A percentile compares a stretch with the other conserved stretches of the same genome.
These are phyloP conservation scores for Podarcis raffonei DNA, from an alignment of 2,113 vertebrate species.

Conservation along the genomic window DNA sequence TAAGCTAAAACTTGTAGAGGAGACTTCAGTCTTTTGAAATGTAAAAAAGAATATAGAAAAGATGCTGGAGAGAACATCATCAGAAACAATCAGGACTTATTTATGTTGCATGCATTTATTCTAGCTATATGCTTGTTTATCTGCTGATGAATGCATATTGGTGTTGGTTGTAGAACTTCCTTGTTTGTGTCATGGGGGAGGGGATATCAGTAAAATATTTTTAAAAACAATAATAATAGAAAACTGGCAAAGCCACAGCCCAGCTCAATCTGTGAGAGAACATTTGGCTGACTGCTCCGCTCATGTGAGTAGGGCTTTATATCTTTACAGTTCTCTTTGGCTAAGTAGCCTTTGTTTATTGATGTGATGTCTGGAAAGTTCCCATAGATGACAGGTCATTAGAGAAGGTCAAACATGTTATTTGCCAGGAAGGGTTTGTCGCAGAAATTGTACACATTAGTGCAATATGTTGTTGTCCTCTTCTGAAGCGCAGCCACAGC, in stretches of 20 bases:
- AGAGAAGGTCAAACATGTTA: slow-evolving; percentile 14
- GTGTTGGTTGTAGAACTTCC: not conserved
- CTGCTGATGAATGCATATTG: not conserved
- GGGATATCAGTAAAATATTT: not conserved
- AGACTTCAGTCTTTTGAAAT: not conserved
- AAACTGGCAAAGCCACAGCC: no score
- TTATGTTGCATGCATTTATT: not conserved
- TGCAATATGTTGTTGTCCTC: not conserved
- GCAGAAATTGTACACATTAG: not conserved
- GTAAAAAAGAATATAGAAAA: not conserved
- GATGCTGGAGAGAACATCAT: not conserved
- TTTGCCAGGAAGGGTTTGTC: not conserved
- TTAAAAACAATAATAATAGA: not conserved
- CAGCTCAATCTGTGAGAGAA: no score
- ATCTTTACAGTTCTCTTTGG: not conserved
- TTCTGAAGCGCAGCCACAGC: not conserved
- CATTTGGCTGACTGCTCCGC: not conserved
- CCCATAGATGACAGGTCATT: slow-evolving; percentile 14
- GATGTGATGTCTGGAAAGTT: slow-evolving; percentile 26
- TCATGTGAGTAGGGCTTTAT: not conserved
- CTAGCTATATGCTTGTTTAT: not conserved
- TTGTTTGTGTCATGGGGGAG: not conserved
- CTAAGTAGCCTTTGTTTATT: slow-evolving; percentile 21
- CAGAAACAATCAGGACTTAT: not conserved
- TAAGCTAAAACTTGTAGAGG: not conserved